These are phyloP conservation scores for Mercenaria mercenaria DNA, from an alignment of 1,140 invertebrate species.

Conservation along the genomic window DNA sequence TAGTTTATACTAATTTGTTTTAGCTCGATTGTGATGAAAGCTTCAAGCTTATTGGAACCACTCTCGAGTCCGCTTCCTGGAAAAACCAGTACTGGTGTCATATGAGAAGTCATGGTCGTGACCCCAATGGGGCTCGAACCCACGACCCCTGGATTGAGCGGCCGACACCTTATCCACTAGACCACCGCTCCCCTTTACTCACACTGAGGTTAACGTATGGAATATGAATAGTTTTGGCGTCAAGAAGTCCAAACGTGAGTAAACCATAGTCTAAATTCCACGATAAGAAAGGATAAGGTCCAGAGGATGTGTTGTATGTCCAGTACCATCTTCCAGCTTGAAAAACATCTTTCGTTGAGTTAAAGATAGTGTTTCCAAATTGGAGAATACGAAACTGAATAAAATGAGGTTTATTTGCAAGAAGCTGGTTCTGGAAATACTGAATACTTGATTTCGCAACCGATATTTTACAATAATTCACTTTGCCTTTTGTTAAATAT, in stretches of 20 bases:
- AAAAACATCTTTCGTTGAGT: background rate
- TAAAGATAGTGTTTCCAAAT: background rate
- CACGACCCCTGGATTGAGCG: too few relatives aligned
- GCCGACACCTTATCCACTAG: too few relatives aligned
- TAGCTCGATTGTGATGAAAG: too few relatives aligned
- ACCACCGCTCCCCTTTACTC: background rate
- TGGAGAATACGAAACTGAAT: background rate
- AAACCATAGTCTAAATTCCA: slow-evolving; percentile 37
- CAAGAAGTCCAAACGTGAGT: background rate
- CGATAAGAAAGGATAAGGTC: slow-evolving; percentile 9
- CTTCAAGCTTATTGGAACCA: too few relatives aligned
- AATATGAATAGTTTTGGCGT: slow-evolving; percentile 9
- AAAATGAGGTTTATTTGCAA: background rate
- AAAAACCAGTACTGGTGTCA: too few relatives aligned
- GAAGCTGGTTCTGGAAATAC: background rate
- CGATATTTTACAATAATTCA: background rate
- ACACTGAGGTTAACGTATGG: background rate
- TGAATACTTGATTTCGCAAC: background rate
- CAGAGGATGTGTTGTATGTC: background rate
- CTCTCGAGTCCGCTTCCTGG: too few relatives aligned
- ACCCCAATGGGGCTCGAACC: too few relatives aligned
- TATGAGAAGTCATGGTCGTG: too few relatives aligned
- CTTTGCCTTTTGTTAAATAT: too few relatives aligned
- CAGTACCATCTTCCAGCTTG: background rate
- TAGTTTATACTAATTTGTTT: too few relatives aligned